Conservation (phyloP, 2,888 invertebrate species). For the Taphrorychus bicolor region DNA sequence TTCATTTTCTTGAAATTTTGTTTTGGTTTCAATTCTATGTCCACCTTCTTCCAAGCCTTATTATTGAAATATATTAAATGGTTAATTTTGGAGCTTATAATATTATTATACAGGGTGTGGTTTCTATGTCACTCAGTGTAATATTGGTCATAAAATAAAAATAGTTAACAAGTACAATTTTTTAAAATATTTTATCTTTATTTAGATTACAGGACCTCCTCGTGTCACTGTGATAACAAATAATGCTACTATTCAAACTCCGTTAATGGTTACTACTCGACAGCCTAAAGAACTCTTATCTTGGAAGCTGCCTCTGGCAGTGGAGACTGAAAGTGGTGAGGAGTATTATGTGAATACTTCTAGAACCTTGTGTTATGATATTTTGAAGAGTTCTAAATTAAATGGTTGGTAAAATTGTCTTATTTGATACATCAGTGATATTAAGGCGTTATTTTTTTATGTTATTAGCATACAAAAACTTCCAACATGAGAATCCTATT, state of each 20-base stretch:
- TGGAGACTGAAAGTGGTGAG: slow-evolving; percentile 60
- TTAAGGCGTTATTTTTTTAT: neutral
- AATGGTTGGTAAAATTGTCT: slow-evolving; percentile 1
- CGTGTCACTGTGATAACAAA: slow-evolving; percentile 46
- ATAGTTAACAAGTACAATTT: too few species aligned
- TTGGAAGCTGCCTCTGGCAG: slow-evolving; percentile 78
- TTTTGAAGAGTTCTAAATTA: slow-evolving; percentile 33
- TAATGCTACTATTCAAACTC: slow-evolving; percentile 52
- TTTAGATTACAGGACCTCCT: slow-evolving; percentile 42
- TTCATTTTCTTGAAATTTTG: too few species aligned
- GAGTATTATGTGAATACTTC: slow-evolving; percentile 65
- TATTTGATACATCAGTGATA: neutral
- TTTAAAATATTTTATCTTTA: neutral
- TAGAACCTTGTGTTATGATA: slow-evolving; percentile 69
- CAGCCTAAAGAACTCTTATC: slow-evolving; percentile 79
- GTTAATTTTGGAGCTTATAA: too few species aligned
- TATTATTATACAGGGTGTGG: too few species aligned
- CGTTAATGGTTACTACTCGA: slow-evolving; percentile 76
- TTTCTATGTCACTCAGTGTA: too few species aligned
- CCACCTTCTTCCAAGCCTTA: too few species aligned
- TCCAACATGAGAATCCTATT: slow-evolving; percentile 46
- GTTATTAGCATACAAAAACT: slow-evolving; percentile 12
- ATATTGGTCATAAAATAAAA: too few species aligned
- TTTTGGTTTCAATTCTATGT: too few species aligned
- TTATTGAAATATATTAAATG: too few species aligned